Percentiles rank a stretch among this genome's conserved stretches.
Evolutionary conservation across 2,888 invertebrate genomes (phyloP).

Genomic region (Chouioia cunea): DNA sequence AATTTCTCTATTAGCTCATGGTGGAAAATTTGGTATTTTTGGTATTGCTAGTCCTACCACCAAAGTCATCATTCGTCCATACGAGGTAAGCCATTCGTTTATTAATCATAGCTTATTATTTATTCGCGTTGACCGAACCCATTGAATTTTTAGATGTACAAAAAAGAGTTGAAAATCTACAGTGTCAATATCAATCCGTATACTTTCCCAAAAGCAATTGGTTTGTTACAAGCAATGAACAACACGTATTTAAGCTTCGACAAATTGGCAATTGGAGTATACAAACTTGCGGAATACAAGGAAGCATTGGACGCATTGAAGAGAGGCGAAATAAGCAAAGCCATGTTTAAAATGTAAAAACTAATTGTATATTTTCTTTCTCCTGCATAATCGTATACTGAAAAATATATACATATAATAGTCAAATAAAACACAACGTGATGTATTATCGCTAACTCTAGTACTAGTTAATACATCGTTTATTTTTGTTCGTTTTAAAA

Average conservation of each 20-base stretch:
- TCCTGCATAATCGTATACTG: constrained; percentile 23
- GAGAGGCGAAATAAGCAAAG: constrained; percentile 73
- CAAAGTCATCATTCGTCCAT: constrained; percentile 66
- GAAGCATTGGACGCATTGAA: constrained; percentile 72
- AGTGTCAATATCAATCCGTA: constrained; percentile 79
- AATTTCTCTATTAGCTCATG: constrained; percentile 71
- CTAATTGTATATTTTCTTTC: constrained; percentile 29
- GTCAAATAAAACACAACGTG: constrained; percentile 31
- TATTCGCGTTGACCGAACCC: not conserved
- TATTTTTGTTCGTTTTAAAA: constrained; percentile 15
- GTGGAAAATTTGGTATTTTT: constrained; percentile 78
- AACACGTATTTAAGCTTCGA: constrained; percentile 74
- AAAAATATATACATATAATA: constrained; percentile 28
- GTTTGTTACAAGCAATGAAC: constrained; percentile 76
- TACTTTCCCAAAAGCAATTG: constrained; percentile 76
- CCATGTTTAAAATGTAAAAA: constrained; percentile 65
- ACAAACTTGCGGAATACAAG: constrained; percentile 71
- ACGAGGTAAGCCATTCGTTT: constrained; percentile 52
- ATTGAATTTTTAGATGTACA: constrained; percentile 48
- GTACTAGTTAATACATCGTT: constrained; percentile 3
- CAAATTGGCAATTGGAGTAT: constrained; percentile 74
- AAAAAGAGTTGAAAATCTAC: constrained; percentile 75
- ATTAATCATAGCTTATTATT: constrained; percentile 2
- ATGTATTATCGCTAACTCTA: constrained; percentile 23
- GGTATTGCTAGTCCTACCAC: constrained; percentile 75